Evolutionary conservation across 1,140 invertebrate genomes (phyloP).

Genomic region (Lasioglossum albipes): DNA sequence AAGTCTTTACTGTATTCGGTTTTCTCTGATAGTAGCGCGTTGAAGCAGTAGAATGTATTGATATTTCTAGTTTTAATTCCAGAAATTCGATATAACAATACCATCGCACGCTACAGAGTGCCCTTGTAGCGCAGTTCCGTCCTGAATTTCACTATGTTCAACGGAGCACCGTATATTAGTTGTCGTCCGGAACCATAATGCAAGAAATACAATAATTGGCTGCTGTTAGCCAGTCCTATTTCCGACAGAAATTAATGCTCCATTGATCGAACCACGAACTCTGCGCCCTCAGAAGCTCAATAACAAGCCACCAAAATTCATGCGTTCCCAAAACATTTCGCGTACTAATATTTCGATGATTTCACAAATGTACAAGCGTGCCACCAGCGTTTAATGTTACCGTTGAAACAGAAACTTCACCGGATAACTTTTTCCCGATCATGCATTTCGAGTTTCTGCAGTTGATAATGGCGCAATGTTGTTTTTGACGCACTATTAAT

Average conservation of each 20-base stretch:
- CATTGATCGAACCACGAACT: conserved; percentile 36
- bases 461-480: not conserved
- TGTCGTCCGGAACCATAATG: not conserved
- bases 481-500: conserved; percentile 39
- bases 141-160: conserved; percentile 39
- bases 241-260: conserved; percentile 8
- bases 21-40: too few relatives aligned
- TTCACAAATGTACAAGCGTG: too few relatives aligned
- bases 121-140: conserved; percentile 13
- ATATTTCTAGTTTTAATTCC: too few relatives aligned
- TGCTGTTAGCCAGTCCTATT: conserved; percentile 30
- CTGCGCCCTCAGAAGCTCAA: not conserved
- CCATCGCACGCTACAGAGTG: conserved; percentile 32
- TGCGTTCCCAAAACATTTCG: too few relatives aligned
- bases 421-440: not conserved
- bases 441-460: not conserved
- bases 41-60: too few relatives aligned
- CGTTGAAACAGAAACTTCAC: not conserved
- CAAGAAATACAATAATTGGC: conserved; percentile 30
- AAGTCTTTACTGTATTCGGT: too few relatives aligned
- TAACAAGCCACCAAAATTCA: not conserved
- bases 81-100: not conserved
- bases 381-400: not conserved
- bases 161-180: conserved; percentile 38
- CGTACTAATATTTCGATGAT: too few relatives aligned